phyloP scores from a whole-genome alignment of 2,888 invertebrate genomes.

The Acrobasis suavella region DNA sequence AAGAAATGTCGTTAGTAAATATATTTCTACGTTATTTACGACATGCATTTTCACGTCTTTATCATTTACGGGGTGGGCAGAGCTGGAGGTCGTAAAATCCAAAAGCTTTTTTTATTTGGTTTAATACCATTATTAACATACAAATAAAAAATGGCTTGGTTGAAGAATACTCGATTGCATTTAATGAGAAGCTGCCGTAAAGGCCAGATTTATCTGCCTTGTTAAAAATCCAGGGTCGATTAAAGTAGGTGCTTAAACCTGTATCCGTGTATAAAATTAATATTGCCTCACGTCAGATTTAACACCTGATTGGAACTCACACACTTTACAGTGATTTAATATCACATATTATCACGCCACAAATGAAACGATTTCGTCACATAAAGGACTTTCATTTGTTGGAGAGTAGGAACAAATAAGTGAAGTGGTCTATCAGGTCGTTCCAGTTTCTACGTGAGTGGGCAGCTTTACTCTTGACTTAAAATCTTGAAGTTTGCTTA shows the following conservation, averaged over 20 bases:
- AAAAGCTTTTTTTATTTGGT: no score
- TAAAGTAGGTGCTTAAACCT: neutral
- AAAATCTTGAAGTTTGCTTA: constrained; percentile 12
- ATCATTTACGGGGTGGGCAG: no score
- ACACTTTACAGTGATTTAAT: constrained; percentile 13
- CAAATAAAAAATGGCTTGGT: no score
- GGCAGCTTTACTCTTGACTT: constrained; percentile 33
- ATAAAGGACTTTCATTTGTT: constrained; percentile 37
- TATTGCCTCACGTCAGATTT: constrained; percentile 3
- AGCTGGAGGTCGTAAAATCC: no score
- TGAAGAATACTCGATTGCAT: no score
- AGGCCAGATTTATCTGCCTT: neutral
- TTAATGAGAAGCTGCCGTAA: neutral
- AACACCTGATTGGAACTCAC: neutral
- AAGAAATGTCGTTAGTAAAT: no score
- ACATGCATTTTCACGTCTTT: no score
- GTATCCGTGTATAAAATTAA: constrained; percentile 4
- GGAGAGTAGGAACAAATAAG: constrained; percentile 37
- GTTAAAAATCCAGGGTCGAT: constrained; percentile 1
- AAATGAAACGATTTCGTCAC: constrained; percentile 15
- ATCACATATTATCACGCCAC: constrained; percentile 22
- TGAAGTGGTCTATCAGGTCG: constrained; percentile 44
- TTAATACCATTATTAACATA: no score
- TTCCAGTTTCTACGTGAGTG: constrained; percentile 46
- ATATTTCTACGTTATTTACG: no score